These are phyloP conservation scores for Prenolepis imparis DNA, from an alignment of 2,888 invertebrate species.

Conservation along the genomic window DNA sequence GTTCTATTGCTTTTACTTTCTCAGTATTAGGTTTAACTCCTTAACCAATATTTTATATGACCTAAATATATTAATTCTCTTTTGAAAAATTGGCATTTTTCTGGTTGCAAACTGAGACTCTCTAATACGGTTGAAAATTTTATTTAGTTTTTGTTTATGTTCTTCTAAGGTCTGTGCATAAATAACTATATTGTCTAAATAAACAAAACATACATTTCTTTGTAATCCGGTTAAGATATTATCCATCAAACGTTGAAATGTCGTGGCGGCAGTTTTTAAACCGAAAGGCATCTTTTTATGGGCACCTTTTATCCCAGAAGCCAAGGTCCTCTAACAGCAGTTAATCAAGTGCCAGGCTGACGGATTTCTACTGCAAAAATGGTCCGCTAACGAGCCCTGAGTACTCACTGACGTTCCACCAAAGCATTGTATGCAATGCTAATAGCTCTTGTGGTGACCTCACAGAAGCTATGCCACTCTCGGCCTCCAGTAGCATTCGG, in stretches of 20 bases:
- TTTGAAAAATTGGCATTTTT: conserved; percentile 80
- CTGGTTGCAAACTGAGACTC: conserved; percentile 76
- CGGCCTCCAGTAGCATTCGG: neutral
- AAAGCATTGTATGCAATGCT: neutral
- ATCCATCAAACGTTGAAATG: conserved; percentile 79
- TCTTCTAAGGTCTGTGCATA: conserved; percentile 69
- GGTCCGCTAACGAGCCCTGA: neutral
- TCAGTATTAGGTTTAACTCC: conserved; percentile 72
- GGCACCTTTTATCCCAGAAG: neutral
- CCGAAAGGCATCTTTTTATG: conserved; percentile 71
- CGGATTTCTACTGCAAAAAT: neutral
- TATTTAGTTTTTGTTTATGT: conserved; percentile 60
- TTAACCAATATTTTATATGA: conserved; percentile 70
- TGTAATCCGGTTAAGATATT: conserved; percentile 75
- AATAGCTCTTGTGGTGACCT: fast-evolving
- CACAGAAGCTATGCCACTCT: neutral
- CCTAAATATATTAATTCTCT: too few relatives aligned
- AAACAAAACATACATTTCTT: conserved; percentile 78
- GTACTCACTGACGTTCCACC: neutral
- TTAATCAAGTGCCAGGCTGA: neutral
- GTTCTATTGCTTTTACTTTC: neutral
- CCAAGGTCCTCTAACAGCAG: neutral
- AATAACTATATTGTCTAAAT: conserved; percentile 61
- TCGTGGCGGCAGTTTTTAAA: conserved; percentile 74
- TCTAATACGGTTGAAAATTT: neutral